A percentile compares a stretch with the other conserved stretches of the same genome.
These are phyloP conservation scores for Sycophaga agraensis DNA, from an alignment of 1,140 invertebrate genomes.

Conservation along the genomic window DNA sequence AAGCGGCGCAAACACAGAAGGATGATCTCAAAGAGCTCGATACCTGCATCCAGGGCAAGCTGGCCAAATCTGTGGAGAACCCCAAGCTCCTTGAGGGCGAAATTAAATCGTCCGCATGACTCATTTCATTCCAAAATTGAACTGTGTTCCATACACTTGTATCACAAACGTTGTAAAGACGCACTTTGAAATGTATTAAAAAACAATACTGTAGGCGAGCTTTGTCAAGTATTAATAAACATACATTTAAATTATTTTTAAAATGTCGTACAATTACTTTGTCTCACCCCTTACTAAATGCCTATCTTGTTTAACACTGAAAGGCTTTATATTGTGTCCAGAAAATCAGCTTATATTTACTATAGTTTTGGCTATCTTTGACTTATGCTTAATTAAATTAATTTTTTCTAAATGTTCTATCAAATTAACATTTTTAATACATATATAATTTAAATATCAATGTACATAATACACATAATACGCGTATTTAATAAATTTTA, in stretches of 20 bases:
- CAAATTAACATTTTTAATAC: too few relatives aligned
- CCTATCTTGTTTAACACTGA: too few relatives aligned
- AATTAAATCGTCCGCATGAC: not conserved
- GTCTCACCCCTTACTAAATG: too few relatives aligned
- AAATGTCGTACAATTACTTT: not conserved
- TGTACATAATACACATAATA: too few relatives aligned
- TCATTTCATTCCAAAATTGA: not conserved
- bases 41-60: constrained; percentile 8
- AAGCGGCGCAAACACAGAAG: not conserved
- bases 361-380: too few relatives aligned
- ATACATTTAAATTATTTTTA: constrained; percentile 22
- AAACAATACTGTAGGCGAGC: constrained; percentile 14
- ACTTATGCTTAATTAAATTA: too few relatives aligned
- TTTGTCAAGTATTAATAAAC: constrained; percentile 17
- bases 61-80: constrained; percentile 3
- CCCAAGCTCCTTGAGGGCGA: constrained; percentile 19
- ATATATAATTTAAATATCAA: too few relatives aligned
- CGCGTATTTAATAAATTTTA: too few relatives aligned
- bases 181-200: constrained; percentile 3
- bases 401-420: too few relatives aligned
- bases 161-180: not conserved
- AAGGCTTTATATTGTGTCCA: too few relatives aligned
- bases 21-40: constrained; percentile 14
- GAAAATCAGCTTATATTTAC: too few relatives aligned
- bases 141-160: not conserved